Conservation (phyloP, 2,888 invertebrate genomes). For the Gari tellinella region DNA sequence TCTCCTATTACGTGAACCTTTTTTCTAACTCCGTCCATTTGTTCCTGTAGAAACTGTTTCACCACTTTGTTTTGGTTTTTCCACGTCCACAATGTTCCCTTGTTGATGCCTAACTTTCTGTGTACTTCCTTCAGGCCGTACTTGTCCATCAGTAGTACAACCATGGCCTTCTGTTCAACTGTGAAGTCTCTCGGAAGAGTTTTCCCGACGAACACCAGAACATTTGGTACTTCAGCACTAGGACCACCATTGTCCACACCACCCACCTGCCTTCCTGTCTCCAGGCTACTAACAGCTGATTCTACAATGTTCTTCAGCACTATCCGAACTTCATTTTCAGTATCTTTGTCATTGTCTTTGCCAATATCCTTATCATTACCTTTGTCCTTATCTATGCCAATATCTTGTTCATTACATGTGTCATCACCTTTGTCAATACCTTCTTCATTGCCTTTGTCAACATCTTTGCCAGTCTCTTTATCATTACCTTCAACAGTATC, state of each 20-base stretch:
- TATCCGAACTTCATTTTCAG: not conserved
- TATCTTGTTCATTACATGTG: too few relatives aligned
- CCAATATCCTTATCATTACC: not conserved
- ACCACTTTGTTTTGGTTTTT: slow-evolving; percentile 26
- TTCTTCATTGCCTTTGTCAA: not conserved
- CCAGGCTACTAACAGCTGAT: not conserved
- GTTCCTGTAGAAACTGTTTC: slow-evolving; percentile 33
- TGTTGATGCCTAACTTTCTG: slow-evolving; percentile 48
- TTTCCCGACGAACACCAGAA: slow-evolving; percentile 34
- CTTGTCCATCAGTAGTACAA: slow-evolving; percentile 42
- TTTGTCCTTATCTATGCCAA: too few relatives aligned
- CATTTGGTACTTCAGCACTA: slow-evolving; percentile 26
- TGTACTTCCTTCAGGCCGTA: slow-evolving; percentile 40
- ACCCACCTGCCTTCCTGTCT: not conserved
- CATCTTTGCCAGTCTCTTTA: not conserved
- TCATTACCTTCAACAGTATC: not conserved
- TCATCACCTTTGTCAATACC: not conserved
- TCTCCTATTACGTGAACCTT: slow-evolving; percentile 1
- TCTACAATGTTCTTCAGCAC: not conserved
- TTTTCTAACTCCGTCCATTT: slow-evolving; percentile 13
- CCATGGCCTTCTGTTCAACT: slow-evolving; percentile 53
- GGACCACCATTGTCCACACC: not conserved
- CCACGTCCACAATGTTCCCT: slow-evolving; percentile 54
- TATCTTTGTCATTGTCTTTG: not conserved
- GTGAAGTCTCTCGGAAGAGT: slow-evolving; percentile 43